Percentiles rank a stretch among this genome's conserved stretches.
These are phyloP conservation scores for Sicus ferrugineus DNA, from an alignment of 2,888 invertebrate genomes.

Conservation along the genomic window DNA sequence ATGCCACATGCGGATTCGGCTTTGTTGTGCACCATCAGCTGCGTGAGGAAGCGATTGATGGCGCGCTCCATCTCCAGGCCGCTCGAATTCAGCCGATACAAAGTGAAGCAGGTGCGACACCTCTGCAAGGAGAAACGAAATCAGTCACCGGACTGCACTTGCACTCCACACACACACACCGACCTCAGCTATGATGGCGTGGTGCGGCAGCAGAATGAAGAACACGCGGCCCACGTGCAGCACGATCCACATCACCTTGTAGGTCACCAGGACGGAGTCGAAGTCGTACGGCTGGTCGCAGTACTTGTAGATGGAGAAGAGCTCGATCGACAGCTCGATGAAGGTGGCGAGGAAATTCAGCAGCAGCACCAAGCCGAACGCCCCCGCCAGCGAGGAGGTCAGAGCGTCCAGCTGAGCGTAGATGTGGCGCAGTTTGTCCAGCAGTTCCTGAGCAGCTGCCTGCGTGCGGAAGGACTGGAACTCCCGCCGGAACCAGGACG, in stretches of 20 bases:
- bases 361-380: slow-evolving; percentile 39
- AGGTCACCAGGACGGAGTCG: slow-evolving; percentile 36
- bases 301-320: slow-evolving; percentile 42
- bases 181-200: slow-evolving; percentile 41
- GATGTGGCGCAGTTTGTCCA: slow-evolving; percentile 34
- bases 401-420: slow-evolving; percentile 38
- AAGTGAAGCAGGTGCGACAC: slow-evolving; percentile 46
- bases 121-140: slow-evolving; percentile 46
- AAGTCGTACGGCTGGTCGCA: slow-evolving; percentile 29
- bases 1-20: slow-evolving; percentile 51
- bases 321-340: slow-evolving; percentile 36
- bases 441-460: slow-evolving; percentile 21
- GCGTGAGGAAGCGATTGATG: slow-evolving; percentile 53
- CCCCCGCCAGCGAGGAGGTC: slow-evolving; percentile 23
- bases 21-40: slow-evolving; percentile 46
- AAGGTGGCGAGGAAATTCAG: slow-evolving; percentile 40
- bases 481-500: slow-evolving; percentile 38
- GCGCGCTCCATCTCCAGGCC: slow-evolving; percentile 46
- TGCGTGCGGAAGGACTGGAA: slow-evolving; percentile 21
- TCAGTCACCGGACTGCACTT: neutral
- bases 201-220: slow-evolving; percentile 38
- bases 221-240: slow-evolving; percentile 43
- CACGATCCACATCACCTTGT: slow-evolving; percentile 45
- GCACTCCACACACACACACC: neutral
- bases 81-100: slow-evolving; percentile 47